These are phyloP conservation scores for Cryptophagus acutangulus DNA, from an alignment of 2,888 invertebrate genomes.

Conservation along the genomic window DNA sequence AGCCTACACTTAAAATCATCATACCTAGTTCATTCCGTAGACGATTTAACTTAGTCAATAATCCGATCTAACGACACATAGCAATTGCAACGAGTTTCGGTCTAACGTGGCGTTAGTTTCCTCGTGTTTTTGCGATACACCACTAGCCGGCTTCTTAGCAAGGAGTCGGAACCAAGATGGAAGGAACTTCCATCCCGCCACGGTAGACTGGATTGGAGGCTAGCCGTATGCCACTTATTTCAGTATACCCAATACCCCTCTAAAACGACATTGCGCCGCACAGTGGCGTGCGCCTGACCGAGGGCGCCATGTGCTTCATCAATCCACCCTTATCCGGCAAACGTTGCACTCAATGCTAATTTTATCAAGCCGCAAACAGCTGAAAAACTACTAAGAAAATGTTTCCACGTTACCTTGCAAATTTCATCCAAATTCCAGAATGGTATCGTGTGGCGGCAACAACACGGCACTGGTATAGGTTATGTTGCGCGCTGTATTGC, in stretches of 20 bases:
- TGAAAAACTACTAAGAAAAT: no score
- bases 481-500: no score
- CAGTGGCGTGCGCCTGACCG: constrained; percentile 46
- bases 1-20: constrained; percentile 48
- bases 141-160: constrained; percentile 65
- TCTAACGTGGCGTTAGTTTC: no score
- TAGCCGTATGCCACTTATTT: constrained; percentile 44
- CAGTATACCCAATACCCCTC: constrained; percentile 51
- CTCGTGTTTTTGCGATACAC: constrained; percentile 48
- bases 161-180: constrained; percentile 74
- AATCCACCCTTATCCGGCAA: neutral
- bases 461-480: no score
- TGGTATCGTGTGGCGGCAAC: no score
- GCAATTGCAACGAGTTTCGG: constrained; percentile 27
- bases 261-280: constrained; percentile 54
- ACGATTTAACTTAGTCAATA: constrained; percentile 55
- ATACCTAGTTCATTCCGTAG: constrained; percentile 72
- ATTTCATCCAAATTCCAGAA: no score
- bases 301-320: constrained; percentile 20
- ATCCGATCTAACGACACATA: constrained; percentile 39
- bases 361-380: no score
- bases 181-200: constrained; percentile 64
- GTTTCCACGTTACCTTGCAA: no score
- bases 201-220: constrained; percentile 51
- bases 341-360: no score